Conservation (phyloP, 2,113 vertebrate genomes). For the Hystrix cristata region DNA sequence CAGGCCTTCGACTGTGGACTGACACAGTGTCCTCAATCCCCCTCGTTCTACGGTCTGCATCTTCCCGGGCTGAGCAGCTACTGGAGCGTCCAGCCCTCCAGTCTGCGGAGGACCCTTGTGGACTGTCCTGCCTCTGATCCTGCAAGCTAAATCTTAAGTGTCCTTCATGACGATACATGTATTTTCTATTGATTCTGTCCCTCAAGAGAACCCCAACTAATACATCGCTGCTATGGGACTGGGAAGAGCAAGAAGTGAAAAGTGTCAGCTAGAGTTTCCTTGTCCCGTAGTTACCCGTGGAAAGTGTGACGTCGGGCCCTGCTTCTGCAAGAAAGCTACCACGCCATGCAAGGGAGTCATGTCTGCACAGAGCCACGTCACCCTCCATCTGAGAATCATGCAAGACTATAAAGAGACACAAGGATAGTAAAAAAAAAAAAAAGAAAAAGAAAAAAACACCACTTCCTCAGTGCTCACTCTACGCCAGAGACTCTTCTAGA, state of each 20-base stretch:
- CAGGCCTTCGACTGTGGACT: background rate
- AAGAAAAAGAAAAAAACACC: too few species aligned
- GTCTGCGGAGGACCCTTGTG: background rate
- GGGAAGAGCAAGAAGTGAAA: background rate
- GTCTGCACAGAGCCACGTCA: background rate
- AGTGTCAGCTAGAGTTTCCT: background rate
- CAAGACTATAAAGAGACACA: background rate
- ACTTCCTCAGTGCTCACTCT: background rate
- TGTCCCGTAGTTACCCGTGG: background rate
- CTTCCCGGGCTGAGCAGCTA: background rate
- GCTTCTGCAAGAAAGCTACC: background rate
- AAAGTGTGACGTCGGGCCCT: background rate
- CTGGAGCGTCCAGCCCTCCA: background rate
- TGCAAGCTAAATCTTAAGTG: background rate
- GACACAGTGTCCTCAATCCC: rapidly evolving
- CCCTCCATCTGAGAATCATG: background rate
- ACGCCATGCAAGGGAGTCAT: background rate
- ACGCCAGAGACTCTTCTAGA: background rate
- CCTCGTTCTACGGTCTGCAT: background rate
- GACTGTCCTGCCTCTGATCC: background rate
- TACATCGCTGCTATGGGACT: background rate
- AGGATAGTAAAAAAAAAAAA: background rate
- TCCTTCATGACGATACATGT: background rate
- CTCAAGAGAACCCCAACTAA: background rate
- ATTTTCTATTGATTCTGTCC: background rate